phyloP scores from a whole-genome alignment of 1,140 invertebrate genomes.

The Plodia interpunctella region DNA sequence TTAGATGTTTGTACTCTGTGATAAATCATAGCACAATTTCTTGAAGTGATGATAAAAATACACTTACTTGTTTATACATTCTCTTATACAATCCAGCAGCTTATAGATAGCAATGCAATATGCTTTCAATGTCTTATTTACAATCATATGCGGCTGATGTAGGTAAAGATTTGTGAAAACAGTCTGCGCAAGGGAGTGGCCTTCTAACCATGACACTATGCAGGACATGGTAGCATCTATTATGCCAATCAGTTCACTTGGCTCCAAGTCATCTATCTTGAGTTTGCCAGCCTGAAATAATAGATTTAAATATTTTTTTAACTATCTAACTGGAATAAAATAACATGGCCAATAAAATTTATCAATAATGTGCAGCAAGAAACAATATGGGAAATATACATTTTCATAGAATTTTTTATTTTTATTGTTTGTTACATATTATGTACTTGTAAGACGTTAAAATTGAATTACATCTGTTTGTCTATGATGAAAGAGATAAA shows the following conservation, averaged over 20 bases:
- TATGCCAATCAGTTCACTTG: conserved; percentile 88
- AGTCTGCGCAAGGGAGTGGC: conserved; percentile 97
- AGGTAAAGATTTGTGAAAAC: conserved; percentile 98
- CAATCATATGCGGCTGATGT: conserved; percentile 91
- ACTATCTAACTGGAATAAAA: too few relatives aligned
- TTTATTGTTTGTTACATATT: too few relatives aligned
- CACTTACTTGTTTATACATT: conserved; percentile 89
- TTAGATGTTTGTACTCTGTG: too few relatives aligned
- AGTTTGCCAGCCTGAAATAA: conserved; percentile 82
- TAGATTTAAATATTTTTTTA: too few relatives aligned
- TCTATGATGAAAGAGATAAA: too few relatives aligned
- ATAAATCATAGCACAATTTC: too few relatives aligned
- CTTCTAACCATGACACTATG: conserved; percentile 96
- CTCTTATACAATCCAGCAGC: conserved; percentile 92
- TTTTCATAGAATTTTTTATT: too few relatives aligned
- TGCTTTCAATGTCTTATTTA: conserved; percentile 89
- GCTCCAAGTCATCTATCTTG: conserved; percentile 86
- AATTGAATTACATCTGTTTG: too few relatives aligned
- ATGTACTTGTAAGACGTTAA: too few relatives aligned
- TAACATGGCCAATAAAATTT: too few relatives aligned
- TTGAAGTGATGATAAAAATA: background rate
- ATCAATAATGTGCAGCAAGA: too few relatives aligned
- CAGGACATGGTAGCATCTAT: conserved; percentile 96
- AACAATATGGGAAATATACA: too few relatives aligned
- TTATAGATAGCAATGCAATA: conserved; percentile 94